phyloP scores from a whole-genome alignment of 2,888 invertebrate species.

The Myathropa florea region DNA sequence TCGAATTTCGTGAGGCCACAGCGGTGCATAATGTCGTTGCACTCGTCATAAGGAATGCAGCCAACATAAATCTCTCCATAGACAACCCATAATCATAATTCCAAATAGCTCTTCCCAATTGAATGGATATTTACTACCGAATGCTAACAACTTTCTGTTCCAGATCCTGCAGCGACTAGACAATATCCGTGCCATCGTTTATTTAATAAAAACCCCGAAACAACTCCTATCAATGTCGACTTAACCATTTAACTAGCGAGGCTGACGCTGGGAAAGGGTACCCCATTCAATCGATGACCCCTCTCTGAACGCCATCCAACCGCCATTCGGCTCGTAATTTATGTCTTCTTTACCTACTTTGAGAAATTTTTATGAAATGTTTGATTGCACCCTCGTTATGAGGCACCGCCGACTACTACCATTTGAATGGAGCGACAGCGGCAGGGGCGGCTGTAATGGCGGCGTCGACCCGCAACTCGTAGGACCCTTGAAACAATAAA shows the following conservation, averaged over 20 bases:
- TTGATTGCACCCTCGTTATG: slow-evolving; percentile 71
- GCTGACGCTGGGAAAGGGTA: slow-evolving; percentile 50
- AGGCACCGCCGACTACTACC: slow-evolving; percentile 36
- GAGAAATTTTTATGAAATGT: slow-evolving; percentile 63
- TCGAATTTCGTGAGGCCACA: neutral
- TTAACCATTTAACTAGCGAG: slow-evolving; percentile 38
- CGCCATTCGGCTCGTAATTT: slow-evolving; percentile 49
- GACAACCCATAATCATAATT: neutral
- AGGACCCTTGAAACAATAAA: slow-evolving; percentile 65
- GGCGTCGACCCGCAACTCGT: slow-evolving; percentile 51
- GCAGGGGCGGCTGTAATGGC: neutral
- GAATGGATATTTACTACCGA: slow-evolving; percentile 64
- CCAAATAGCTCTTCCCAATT: slow-evolving; percentile 25
- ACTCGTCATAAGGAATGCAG: neutral
- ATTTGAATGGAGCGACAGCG: slow-evolving; percentile 14
- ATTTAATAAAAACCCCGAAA: slow-evolving; percentile 40
- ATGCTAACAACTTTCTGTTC: slow-evolving; percentile 64
- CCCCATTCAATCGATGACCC: slow-evolving; percentile 25
- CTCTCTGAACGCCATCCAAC: slow-evolving; percentile 52
- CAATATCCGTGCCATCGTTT: slow-evolving; percentile 50
- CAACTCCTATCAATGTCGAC: slow-evolving; percentile 13
- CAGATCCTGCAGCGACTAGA: slow-evolving; percentile 55
- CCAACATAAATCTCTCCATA: neutral
- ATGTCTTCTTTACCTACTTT: slow-evolving; percentile 70
- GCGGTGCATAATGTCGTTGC: neutral